Base-by-base conservation (phyloP, 2,113 vertebrate genomes). In the Brienomyrus longianalis region DNA sequence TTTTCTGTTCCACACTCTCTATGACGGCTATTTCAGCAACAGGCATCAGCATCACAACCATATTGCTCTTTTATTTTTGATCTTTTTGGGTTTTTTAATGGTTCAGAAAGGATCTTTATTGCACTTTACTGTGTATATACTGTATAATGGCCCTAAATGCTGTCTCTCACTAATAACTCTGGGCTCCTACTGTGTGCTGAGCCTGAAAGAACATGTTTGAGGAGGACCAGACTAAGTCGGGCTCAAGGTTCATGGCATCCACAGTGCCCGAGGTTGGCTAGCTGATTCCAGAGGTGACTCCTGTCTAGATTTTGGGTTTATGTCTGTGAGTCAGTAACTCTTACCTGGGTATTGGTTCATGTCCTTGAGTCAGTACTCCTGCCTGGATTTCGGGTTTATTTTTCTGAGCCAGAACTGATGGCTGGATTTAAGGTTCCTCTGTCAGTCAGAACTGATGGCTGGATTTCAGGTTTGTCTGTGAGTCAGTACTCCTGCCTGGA, bases 1-100 rank as follows among this genome's bases (percentile, higher is more conserved):
- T 85, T 85, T 85, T 48, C 83, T 85, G 45, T 80, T 80, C 70
- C 74, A 43, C 17, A 80, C 74, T 39, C 74, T 80, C 31, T 80
- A 43, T 80, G 35, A 43, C 0, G 31, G 35, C 39, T 43, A 77
- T 77, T 39, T 39, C 74, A 19, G 74, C 74, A 43, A 77, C 15
- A 77, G 35, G 74, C 17, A 19, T 39, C 35, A 39, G 74, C 15
- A n/a, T n/a, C 70, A 77, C 13, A 39, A 77, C n/a, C 59, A 27
- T 27, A 66, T 66, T 66, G 23, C 59, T 66, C 27, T 70, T 31
- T 70, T 80, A 43, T 43, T 6, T 80, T 80, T 80, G 0, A n/a
- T 39, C 6, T 77, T 77, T 77, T 13, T 77, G 17, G 17, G 35
- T 43, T 77, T 39, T 77, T 43, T 43, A 77, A 43, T 77, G 74